Evolutionary conservation across 2,888 invertebrate species (phyloP).

Genomic region (Amiota minor): DNA sequence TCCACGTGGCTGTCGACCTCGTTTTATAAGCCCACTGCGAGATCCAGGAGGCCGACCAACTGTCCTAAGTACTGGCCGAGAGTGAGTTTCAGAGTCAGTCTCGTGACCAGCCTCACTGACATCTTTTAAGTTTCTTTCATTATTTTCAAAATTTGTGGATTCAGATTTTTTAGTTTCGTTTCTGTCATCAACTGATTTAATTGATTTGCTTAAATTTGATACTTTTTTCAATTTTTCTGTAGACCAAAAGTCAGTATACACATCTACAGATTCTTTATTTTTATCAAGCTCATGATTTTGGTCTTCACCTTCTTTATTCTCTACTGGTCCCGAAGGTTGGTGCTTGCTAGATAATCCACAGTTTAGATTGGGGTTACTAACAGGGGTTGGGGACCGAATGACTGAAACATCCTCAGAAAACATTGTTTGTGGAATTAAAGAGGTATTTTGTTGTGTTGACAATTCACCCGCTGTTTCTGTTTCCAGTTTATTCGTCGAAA

Average conservation of each 20-base stretch:
- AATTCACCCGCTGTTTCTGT: conserved; percentile 31
- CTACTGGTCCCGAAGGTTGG: too few species aligned
- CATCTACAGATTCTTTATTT: too few species aligned
- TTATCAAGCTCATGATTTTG: too few species aligned
- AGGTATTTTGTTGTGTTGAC: conserved; percentile 24
- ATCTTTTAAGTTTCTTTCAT: background rate
- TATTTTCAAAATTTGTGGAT: background rate
- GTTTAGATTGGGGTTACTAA: conserved; percentile 3
- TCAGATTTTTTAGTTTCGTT: conserved; percentile 23
- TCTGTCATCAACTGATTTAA: conserved; percentile 33
- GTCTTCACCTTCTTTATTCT: too few species aligned
- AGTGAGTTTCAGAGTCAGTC: conserved; percentile 65
- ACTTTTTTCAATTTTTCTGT: background rate
- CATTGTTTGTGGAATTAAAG: conserved; percentile 43
- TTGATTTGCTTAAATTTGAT: background rate
- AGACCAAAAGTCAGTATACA: too few species aligned
- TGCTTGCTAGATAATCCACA: too few species aligned
- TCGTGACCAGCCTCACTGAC: conserved; percentile 63
- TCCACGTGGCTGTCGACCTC: conserved; percentile 69
- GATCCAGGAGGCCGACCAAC: conserved; percentile 58
- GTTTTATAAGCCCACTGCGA: conserved; percentile 60
- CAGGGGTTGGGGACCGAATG: conserved; percentile 56
- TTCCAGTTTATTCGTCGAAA: background rate
- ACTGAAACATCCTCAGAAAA: conserved; percentile 59
- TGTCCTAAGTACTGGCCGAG: conserved; percentile 44